phyloP scores from a whole-genome alignment of 2,113 vertebrate species.

The Sus scrofa region T2T-Sscrofa CM000826.6:18453001-18453500 shows the following conservation, averaged over 20 bases:
- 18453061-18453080: constrained; percentile 77
- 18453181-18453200: constrained; percentile 37
- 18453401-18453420: neutral
- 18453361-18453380: constrained; percentile 57
- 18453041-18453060: constrained; percentile 62
- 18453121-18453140: constrained; percentile 71
- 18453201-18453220: constrained; percentile 70
- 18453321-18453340: neutral
- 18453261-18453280: constrained; percentile 46
- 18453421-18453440: neutral
- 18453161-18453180: neutral
- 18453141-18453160: constrained; percentile 67
- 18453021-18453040: neutral
- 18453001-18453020: constrained; percentile 34
- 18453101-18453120: constrained; percentile 64
- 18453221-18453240: constrained; percentile 2
- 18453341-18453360: constrained; percentile 46
- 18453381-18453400: constrained; percentile 51
- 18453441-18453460: constrained; percentile 8
- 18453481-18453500: constrained; percentile 22
- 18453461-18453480: constrained; percentile 50
- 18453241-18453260: constrained; percentile 64
- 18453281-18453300: constrained; percentile 42
- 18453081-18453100: constrained; percentile 73
- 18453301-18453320: constrained; percentile 32